phyloP scores from a whole-genome alignment of 2,113 vertebrate genomes.

The Cebidichthys violaceus region DNA sequence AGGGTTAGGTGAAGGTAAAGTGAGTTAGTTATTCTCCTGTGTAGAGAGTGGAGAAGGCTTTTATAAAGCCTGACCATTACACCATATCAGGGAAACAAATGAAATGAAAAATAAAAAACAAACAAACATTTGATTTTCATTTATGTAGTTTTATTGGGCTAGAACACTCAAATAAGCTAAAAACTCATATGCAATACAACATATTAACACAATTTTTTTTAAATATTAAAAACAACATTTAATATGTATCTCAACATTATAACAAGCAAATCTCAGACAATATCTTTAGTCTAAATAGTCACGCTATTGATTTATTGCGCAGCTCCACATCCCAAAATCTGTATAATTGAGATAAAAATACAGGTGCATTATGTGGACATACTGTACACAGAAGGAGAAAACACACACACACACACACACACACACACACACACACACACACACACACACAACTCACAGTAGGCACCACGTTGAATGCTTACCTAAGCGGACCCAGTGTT shows the following conservation, averaged over 20 bases:
- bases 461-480: slow-evolving; percentile 30
- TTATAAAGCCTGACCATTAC: not conserved
- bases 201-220: too few species aligned
- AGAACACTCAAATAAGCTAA: not conserved
- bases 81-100: not conserved
- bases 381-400: not conserved
- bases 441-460: not conserved
- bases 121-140: not conserved
- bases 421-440: not conserved
- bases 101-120: not conserved
- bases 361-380: not conserved
- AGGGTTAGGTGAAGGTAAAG: too few species aligned
- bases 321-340: not conserved
- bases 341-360: not conserved
- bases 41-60: not conserved
- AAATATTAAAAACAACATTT: not conserved
- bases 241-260: not conserved
- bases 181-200: not conserved
- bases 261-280: not conserved
- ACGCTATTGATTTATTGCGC: not conserved
- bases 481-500: slow-evolving; percentile 53
- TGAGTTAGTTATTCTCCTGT: too few species aligned
- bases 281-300: too few species aligned
- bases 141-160: not conserved
- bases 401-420: slow-evolving; percentile 5